Base-by-base conservation (phyloP, 2,113 vertebrate species). In the Brienomyrus longianalis region DNA sequence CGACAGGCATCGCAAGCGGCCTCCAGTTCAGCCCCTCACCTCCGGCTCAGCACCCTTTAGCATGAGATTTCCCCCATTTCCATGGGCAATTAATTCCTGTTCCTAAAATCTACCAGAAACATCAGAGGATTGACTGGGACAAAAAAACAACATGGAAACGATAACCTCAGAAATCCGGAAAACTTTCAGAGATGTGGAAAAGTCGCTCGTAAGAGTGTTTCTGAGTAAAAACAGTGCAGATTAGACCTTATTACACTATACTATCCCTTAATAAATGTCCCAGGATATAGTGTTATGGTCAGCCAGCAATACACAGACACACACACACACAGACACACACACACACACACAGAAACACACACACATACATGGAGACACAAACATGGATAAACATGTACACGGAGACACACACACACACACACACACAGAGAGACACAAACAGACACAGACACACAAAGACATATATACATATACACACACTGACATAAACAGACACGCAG, bases 41-140 rank as follows among this genome's bases (percentile, higher is more conserved):
- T 77, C 27, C 13, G 39, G 7, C 56, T 62, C 54, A 21, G 54
- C 54, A 56, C 19, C 54, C 19, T n/a, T 23, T n/a, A 62, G 54
- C 85, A 88, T 59, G 56, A 88, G 86, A 86, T n/a, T 35, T 35
- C 48, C 6, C 3, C 45, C 31, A 23, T 4, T 77, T 51, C 11
- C 45, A 77, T 13, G 15, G 80, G 77, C 48, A 89, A 88, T 88
- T 89, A 51, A 89, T 89, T 89, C 88, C 88, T 80, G 48, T 31
- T 83, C 62, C 89, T 89, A 87, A 17, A 52, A 87, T 31, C 48
- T 19, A 56, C 11, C 9, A 56, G 85, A 51, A 59, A 52, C 48
- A 86, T 62, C 51, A 87, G 17, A 47, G 52, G 4, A 88, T 59
- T 43, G 19, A 59, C 86, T 51, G 83, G 83, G 56, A 54, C 21